Conservation (phyloP, 64 coral and sea anemone species). For the Actinia tenebrosa region DNA sequence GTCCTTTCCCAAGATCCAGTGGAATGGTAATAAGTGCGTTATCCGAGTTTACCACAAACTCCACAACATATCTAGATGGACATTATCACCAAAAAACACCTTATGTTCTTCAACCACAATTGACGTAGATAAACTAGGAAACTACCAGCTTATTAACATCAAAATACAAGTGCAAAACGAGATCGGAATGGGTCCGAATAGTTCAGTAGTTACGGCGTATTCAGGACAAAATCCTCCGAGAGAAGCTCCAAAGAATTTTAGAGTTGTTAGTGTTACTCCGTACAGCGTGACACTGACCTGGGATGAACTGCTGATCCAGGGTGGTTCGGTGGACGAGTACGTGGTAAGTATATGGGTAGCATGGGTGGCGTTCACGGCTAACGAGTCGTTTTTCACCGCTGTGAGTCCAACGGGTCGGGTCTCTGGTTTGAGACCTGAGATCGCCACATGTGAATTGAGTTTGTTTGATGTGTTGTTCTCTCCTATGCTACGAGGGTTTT, state of each 20-base stretch:
- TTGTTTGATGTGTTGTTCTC: no score
- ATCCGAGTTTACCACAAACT: background rate
- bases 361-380: no score
- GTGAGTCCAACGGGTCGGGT: no score
- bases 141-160: background rate
- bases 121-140: background rate
- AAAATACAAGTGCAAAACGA: constrained; percentile 21
- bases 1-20: background rate
- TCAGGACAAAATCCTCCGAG: constrained; percentile 29
- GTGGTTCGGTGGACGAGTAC: constrained; percentile 10
- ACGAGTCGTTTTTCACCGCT: no score
- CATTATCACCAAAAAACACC: background rate
- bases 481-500: no score
- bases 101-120: background rate
- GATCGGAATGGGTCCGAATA: constrained; percentile 20
- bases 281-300: constrained; percentile 16
- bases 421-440: no score
- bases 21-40: background rate
- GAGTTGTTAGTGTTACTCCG: background rate
- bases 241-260: background rate
- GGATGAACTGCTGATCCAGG: background rate
- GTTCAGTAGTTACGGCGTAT: constrained; percentile 16
- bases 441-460: no score
- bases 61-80: background rate
- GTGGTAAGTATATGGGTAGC: background rate